phyloP scores from a whole-genome alignment of 1,140 invertebrate species.

The Orchestia grillus region DNA sequence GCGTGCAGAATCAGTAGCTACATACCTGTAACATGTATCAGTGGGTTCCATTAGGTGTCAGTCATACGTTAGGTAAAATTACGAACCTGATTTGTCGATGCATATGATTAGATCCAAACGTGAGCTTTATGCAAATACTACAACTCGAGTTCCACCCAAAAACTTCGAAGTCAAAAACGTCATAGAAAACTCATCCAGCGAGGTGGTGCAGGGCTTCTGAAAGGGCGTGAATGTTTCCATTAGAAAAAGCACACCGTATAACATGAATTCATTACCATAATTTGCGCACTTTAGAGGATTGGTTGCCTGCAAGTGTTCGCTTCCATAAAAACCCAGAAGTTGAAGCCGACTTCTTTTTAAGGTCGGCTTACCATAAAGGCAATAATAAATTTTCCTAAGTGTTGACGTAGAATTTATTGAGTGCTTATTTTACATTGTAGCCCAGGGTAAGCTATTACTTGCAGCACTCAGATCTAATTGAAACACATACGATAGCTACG shows the following conservation, averaged over 20 bases:
- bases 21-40: no score
- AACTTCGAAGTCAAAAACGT: not conserved
- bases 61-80: not conserved
- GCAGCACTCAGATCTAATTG: not conserved
- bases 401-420: not conserved
- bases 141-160: not conserved
- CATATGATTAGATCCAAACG: no score
- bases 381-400: not conserved
- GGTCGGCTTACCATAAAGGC: not conserved
- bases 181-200: no score
- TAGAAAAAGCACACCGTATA: not conserved
- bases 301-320: not conserved
- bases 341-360: not conserved
- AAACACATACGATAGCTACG: no score
- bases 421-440: not conserved
- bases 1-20: no score
- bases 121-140: not conserved
- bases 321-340: not conserved
- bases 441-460: no score
- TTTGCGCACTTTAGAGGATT: not conserved
- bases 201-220: not conserved
- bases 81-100: no score
- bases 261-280: not conserved
- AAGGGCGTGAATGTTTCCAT: not conserved
- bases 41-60: no score